Percentiles rank a stretch among this genome's conserved stretches.
phyloP scores from a whole-genome alignment of 1,140 invertebrate species.

The Apis florea region DNA sequence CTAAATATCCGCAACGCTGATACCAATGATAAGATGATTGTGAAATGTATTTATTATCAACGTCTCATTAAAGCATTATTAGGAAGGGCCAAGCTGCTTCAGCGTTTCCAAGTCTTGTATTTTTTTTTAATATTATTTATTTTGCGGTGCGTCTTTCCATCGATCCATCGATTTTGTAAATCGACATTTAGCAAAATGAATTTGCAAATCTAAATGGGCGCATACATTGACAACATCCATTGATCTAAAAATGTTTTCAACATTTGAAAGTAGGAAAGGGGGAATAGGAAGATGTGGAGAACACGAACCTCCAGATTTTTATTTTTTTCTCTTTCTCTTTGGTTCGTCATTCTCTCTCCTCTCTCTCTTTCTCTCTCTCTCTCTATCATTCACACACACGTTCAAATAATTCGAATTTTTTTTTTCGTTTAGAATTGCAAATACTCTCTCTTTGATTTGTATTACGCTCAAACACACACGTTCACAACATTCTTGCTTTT shows the following conservation, averaged over 20 bases:
- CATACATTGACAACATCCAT: conserved; percentile 65
- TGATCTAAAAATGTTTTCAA: conserved; percentile 62
- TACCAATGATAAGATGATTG: conserved; percentile 62
- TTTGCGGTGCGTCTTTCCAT: conserved; percentile 1
- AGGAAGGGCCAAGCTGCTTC: conserved; percentile 44
- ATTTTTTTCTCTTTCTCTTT: conserved; percentile 28
- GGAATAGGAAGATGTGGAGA: conserved; percentile 61
- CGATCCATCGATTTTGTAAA: conserved; percentile 21
- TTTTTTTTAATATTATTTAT: not conserved
- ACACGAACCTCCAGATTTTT: conserved; percentile 47
- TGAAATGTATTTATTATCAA: conserved; percentile 58
- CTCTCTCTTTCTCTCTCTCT: too few relatives aligned
- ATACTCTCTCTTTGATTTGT: conserved; percentile 14
- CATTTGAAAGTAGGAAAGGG: conserved; percentile 58
- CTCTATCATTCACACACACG: conserved; percentile 4
- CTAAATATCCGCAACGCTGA: conserved; percentile 54
- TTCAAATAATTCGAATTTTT: conserved; percentile 4
- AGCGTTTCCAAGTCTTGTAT: conserved; percentile 32
- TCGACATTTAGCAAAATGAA: conserved; percentile 35
- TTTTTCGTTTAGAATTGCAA: not conserved
- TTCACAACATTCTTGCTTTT: conserved; percentile 26
- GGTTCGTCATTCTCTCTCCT: not conserved
- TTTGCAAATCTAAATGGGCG: conserved; percentile 53
- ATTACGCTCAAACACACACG: not conserved
- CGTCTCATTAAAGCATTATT: conserved; percentile 59